phyloP scores from a whole-genome alignment of 2,888 invertebrate genomes.

The Tipula confusa region DNA sequence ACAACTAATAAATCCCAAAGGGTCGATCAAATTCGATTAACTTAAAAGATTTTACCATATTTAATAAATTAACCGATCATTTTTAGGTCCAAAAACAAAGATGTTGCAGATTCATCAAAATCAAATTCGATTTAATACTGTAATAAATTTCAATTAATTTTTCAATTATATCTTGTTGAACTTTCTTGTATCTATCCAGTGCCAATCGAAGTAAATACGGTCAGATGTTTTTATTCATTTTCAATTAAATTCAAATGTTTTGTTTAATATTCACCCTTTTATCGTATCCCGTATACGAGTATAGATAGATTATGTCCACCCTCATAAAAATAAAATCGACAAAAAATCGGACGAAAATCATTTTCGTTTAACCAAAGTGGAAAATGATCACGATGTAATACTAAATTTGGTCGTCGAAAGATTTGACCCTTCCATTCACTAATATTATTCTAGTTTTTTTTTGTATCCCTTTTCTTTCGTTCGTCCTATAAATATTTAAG shows the following conservation, averaged over 20 bases:
- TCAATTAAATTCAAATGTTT: background rate
- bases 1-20: background rate
- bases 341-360: background rate
- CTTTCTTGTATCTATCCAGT: background rate
- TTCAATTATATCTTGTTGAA: background rate
- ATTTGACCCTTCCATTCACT: conserved; percentile 12
- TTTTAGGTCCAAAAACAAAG: background rate
- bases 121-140: background rate
- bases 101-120: background rate
- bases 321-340: background rate
- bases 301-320: background rate
- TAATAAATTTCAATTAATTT: background rate
- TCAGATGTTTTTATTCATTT: conserved; percentile 1
- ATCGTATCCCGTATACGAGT: background rate
- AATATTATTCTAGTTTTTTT: background rate
- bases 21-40: background rate
- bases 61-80: background rate
- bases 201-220: background rate
- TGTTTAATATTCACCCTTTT: conserved; percentile 5
- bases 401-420: background rate
- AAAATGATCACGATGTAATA: conserved; percentile 12
- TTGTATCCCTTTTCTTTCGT: conserved; percentile 5
- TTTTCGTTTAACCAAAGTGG: conserved; percentile 25
- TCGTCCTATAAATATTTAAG: conserved; percentile 16
- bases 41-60: background rate